Percentiles rank a stretch among this genome's conserved stretches.
These are phyloP conservation scores for Hydraecia micacea DNA, from an alignment of 2,888 invertebrate genomes.

Conservation along the genomic window DNA sequence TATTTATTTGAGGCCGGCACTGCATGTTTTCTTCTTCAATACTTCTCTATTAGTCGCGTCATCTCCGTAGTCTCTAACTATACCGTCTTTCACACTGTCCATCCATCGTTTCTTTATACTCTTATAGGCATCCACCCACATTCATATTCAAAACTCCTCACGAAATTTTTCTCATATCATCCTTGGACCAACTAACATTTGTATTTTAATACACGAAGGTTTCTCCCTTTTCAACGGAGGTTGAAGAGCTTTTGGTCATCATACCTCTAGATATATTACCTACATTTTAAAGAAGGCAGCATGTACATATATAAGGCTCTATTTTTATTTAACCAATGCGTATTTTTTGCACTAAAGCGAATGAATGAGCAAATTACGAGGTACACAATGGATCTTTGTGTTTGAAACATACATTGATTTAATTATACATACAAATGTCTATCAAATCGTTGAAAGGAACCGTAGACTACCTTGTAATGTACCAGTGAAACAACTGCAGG, in stretches of 20 bases:
- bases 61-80: background rate
- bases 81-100: background rate
- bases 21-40: background rate
- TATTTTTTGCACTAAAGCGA: slow-evolving; percentile 20
- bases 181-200: background rate
- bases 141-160: background rate
- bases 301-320: background rate
- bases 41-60: background rate
- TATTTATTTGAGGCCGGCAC: background rate
- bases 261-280: background rate
- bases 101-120: background rate
- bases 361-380: slow-evolving; percentile 32
- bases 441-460: slow-evolving; percentile 50
- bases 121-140: background rate
- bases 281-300: background rate
- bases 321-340: background rate
- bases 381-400: slow-evolving; percentile 61
- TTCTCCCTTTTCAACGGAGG: background rate
- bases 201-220: background rate
- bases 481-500: background rate
- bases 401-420: slow-evolving; percentile 55
- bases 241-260: background rate
- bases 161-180: background rate
- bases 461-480: slow-evolving; percentile 38
- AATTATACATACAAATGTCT: slow-evolving; percentile 63